Base-by-base conservation (phyloP, 2,888 invertebrate genomes). In the Hemaris fuciformis region DNA sequence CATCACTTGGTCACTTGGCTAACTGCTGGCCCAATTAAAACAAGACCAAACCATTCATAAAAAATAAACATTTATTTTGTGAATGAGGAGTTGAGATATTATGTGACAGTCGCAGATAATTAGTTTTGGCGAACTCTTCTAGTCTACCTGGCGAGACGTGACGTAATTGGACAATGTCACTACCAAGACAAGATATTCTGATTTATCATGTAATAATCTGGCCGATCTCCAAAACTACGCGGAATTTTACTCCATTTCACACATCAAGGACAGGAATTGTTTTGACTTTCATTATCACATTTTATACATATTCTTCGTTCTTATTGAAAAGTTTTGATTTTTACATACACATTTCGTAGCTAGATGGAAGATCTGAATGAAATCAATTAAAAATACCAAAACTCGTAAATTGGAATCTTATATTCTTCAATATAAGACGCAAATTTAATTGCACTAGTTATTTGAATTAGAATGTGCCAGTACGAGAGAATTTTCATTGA, bases 151-250 rank as follows among this genome's bases (percentile, higher is more conserved):
- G 63, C 43, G 63, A 66, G 67, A 65, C 64, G 68, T 70, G 69
- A 76, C 69, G 79, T 73, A 76, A 76, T 68, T 69, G 71, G 71
- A 69, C 76, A 73, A 76, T 79, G 79, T 83, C 84, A 88, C 85
- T 84, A 84, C 84, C 87, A 85, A 87, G 85, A 85, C 68, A 73
- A 71, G 66, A 72, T 84, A 83, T 87, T 88, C 87, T 78, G 77
- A 84, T 82, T 81, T 77, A 84, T 81, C 72, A 67, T 65, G 74
- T 61, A 62, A 64, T 57, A 69, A 74, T 80, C 86, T 85, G 83
- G 81, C 79, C 66, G 65, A 72, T 64, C 66, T 83, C 90, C 90
- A 88, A 84, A 72, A 74, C 70, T 70, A 80, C 77, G 73, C 68
- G 76, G 77, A 80, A 80, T 77, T 80, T 80, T 78, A 79, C 76